These are phyloP conservation scores for Drosophila kikkawai DNA, from an alignment of 1,140 invertebrate genomes.

Conservation along the genomic window DNA sequence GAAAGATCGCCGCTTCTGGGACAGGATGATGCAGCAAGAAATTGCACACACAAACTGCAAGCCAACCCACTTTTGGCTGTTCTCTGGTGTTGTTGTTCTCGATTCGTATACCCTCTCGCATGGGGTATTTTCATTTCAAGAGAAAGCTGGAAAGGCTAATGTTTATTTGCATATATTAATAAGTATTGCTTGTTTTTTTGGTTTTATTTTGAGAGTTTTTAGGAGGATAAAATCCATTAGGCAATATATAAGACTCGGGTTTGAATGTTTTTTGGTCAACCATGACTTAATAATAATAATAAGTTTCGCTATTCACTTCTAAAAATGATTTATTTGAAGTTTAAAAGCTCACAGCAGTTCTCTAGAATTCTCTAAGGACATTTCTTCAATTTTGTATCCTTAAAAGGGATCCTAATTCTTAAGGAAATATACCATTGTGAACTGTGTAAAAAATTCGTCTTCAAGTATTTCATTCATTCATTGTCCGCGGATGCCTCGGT, in stretches of 20 bases:
- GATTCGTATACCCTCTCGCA: background rate
- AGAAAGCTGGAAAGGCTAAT: no score
- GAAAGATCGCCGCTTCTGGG: constrained; percentile 47
- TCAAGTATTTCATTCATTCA: constrained; percentile 36
- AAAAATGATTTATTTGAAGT: no score
- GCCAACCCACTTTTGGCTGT: constrained; percentile 61
- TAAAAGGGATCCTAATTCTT: background rate
- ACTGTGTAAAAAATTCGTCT: constrained; percentile 25
- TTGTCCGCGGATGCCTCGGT: constrained; percentile 37
- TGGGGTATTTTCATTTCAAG: background rate
- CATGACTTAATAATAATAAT: no score
- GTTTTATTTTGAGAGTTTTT: background rate
- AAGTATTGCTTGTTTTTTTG: background rate
- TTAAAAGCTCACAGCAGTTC: background rate
- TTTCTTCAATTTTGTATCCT: background rate
- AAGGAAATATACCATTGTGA: accelerated
- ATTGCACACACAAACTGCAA: constrained; percentile 48
- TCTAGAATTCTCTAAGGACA: background rate
- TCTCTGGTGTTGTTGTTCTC: constrained; percentile 20
- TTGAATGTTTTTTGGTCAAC: no score
- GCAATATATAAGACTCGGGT: no score
- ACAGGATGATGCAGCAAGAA: constrained; percentile 69
- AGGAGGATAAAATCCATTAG: no score
- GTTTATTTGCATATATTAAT: background rate
- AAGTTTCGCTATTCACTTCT: no score